Conservation (phyloP, 2,888 invertebrate species). For the Torymus aiolomorphi region DNA sequence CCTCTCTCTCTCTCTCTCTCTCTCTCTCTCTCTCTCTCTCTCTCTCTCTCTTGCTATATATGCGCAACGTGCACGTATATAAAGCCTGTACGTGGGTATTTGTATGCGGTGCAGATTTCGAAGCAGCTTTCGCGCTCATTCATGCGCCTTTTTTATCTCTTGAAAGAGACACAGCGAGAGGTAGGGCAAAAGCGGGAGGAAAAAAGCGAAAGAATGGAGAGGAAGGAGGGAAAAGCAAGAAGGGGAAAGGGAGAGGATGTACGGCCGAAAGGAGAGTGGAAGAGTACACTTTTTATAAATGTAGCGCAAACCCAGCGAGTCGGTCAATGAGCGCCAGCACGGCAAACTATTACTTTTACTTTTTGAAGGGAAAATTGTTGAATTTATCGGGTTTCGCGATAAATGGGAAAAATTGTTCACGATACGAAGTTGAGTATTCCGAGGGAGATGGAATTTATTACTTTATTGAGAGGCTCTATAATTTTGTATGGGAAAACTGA, state of each 20-base stretch:
- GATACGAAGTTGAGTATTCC: too few relatives aligned
- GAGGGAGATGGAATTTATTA: too few relatives aligned
- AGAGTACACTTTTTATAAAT: slow-evolving; percentile 38
- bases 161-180: not conserved
- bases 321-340: slow-evolving; percentile 19
- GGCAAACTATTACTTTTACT: not conserved
- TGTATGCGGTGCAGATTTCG: slow-evolving; percentile 58
- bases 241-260: not conserved
- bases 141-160: slow-evolving; percentile 35
- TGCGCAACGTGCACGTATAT: too few relatives aligned
- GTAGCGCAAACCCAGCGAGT: slow-evolving; percentile 10
- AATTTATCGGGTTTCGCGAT: too few relatives aligned
- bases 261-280: not conserved
- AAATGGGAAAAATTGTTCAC: too few relatives aligned
- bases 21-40: too few relatives aligned
- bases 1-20: too few relatives aligned
- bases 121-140: slow-evolving; percentile 55
- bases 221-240: not conserved
- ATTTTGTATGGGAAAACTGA: too few relatives aligned
- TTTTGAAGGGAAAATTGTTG: too few relatives aligned
- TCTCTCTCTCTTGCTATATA: too few relatives aligned
- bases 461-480: too few relatives aligned
- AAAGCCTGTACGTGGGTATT: slow-evolving; percentile 43
- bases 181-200: not conserved
- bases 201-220: not conserved